Base-by-base conservation (phyloP, 2,888 invertebrate genomes). In the Heliconius ethilla region DNA sequence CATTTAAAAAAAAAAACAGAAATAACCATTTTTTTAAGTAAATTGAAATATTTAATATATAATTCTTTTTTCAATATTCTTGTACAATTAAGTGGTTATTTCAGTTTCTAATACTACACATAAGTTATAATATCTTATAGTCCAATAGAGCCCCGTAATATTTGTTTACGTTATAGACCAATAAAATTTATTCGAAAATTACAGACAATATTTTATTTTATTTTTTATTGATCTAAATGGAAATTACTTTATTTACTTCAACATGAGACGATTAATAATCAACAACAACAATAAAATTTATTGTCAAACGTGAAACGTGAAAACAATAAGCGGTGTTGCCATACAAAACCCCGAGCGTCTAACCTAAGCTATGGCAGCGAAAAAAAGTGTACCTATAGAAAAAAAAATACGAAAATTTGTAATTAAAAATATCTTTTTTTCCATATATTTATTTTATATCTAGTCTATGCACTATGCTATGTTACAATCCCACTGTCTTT, bases 381-480 rank as follows among this genome's bases (percentile, higher is more conserved):
- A 86, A 88, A 86, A 86, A 87, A 33, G 27, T 18, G 59, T 22
- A 59, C n/a, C 59, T 59, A 59, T 18, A 65, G 27, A 87, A 84
- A 76, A 72, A n/a, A 84, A 81, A 82, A 83, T 80, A 77, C 80
- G 83, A 87, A 69, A 63, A 85, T 87, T 83, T 75, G 87, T 88
- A 89, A 88, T 89, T 89, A 92, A 93, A 93, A 93, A 94, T 93
- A 93, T 94, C 90, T 90, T 91, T 90, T 86, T 90, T 90, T 90
- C 84, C 83, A 89, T 89, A 89, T 86, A 88, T 88, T 85, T 87
- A 87, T 70, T 59, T 85, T 88, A 87, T 72, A 29, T 87, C 83
- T 86, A 86, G 82, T 84, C 88, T 89, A 87, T 84, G 78, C 85
- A 89, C 86, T 90, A 91, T 84, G 85, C 89, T 92, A 93, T 89